These are phyloP conservation scores for Drosophila neutralis DNA, from an alignment of 2,888 invertebrate genomes.

Conservation along the genomic window DNA sequence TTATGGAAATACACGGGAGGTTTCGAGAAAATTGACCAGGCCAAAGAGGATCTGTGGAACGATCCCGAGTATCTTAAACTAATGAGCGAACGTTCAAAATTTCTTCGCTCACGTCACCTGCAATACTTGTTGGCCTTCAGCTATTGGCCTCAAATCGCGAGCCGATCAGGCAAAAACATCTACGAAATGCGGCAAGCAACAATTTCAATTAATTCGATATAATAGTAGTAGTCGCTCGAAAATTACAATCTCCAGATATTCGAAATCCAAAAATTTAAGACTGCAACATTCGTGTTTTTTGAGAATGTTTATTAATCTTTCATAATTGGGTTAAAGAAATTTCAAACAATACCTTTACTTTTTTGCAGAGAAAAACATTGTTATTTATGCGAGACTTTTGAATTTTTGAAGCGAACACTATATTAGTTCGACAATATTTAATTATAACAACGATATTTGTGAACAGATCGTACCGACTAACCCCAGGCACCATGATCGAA, in stretches of 20 bases:
- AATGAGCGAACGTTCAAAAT: conserved; percentile 91
- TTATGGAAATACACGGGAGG: conserved; percentile 98
- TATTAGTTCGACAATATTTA: not conserved
- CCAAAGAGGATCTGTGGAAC: conserved; percentile 88
- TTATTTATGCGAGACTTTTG: not conserved
- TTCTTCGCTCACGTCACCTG: conserved; percentile 93
- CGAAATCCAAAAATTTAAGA: not conserved
- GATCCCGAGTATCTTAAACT: conserved; percentile 90
- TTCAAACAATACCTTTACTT: not conserved
- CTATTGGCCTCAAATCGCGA: conserved; percentile 96
- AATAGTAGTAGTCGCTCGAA: not conserved
- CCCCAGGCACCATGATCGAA: conserved; percentile 99
- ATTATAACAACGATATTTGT: not conserved
- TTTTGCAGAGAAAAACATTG: not conserved
- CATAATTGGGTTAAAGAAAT: not conserved
- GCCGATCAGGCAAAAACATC: conserved; percentile 90
- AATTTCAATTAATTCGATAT: not conserved
- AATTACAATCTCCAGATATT: not conserved
- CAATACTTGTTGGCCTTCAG: conserved; percentile 98
- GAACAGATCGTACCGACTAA: conserved; percentile 91
- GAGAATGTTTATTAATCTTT: not conserved
- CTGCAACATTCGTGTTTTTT: not conserved
- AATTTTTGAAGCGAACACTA: not conserved
- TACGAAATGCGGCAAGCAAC: conserved; percentile 92
- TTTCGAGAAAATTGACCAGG: conserved; percentile 93